Evolutionary conservation across 1,140 invertebrate species (phyloP).

Genomic region (Ylistrum balloti): DNA sequence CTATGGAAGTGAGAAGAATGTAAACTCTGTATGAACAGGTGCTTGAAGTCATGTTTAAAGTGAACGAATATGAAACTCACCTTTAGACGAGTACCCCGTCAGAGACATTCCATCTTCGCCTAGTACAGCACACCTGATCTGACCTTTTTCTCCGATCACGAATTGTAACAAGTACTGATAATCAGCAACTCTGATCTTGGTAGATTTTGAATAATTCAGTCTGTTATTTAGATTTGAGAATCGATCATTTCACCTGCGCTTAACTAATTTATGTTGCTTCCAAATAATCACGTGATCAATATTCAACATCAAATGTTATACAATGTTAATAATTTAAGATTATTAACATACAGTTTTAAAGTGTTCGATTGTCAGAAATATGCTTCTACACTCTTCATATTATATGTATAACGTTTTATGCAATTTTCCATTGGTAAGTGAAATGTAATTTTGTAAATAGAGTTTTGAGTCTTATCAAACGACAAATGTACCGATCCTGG

Average conservation of each 20-base stretch:
- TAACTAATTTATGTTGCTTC: neutral
- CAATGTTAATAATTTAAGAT: conserved; percentile 41
- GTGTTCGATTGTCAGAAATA: neutral
- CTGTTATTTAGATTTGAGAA: neutral
- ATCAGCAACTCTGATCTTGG: neutral
- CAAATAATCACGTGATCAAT: neutral
- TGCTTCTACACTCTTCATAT: neutral
- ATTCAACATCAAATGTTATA: conserved; percentile 16
- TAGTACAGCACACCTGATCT: neutral
- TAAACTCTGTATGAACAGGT: conserved; percentile 9
- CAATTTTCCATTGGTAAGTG: conserved; percentile 52
- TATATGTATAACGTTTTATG: neutral
- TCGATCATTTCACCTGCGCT: neutral
- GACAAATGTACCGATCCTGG: conserved; percentile 56
- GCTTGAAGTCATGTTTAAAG: conserved; percentile 11
- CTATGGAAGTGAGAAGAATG: conserved; percentile 17
- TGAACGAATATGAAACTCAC: conserved; percentile 34
- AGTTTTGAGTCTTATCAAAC: conserved; percentile 53
- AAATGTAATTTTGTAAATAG: conserved; percentile 59
- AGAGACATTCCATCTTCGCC: conserved; percentile 3
- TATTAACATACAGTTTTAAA: neutral
- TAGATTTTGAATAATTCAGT: neutral
- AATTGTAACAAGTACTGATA: neutral
- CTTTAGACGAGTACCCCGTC: neutral
- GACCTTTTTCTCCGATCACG: conserved; percentile 9